Conservation (phyloP, 2,888 invertebrate genomes). For the Noctua comes region DNA sequence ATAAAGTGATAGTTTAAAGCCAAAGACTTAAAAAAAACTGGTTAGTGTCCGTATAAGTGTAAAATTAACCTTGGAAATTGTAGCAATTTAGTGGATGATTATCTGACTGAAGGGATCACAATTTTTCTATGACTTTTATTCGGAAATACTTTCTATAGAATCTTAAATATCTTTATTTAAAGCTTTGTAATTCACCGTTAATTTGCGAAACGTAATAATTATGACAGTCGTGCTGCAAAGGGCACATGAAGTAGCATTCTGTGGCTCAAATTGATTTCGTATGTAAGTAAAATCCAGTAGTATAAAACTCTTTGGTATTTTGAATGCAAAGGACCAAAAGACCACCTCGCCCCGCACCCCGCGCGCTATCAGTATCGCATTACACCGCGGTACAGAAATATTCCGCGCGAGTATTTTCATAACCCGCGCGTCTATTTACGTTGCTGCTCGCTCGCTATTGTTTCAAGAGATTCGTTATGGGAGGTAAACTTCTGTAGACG, state of each 20-base stretch:
- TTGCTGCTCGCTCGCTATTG: constrained; percentile 56
- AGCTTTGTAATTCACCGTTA: background rate
- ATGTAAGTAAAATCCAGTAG: background rate
- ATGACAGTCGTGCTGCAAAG: background rate
- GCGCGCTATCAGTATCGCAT: constrained; percentile 60
- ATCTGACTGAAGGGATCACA: background rate
- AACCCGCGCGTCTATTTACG: constrained; percentile 63
- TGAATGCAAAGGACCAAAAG: background rate
- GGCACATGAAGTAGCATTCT: background rate
- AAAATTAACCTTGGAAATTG: background rate
- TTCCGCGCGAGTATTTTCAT: constrained; percentile 69
- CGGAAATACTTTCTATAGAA: background rate
- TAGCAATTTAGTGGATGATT: background rate
- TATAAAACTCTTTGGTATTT: background rate
- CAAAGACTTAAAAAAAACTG: background rate
- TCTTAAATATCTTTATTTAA: background rate
- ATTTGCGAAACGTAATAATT: background rate
- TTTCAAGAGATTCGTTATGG: constrained; percentile 57
- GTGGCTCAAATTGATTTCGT: background rate
- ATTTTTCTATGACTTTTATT: background rate
- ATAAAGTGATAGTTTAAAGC: background rate
- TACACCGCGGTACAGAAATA: constrained; percentile 63
- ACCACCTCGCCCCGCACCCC: constrained; percentile 36
- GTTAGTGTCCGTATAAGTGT: background rate
- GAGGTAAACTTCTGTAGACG: constrained; percentile 21